Evolutionary conservation across 2,113 vertebrate species (phyloP), one percentile per base, ranked within the genome.

Genomic region (Serilophus lunatus): DNA sequence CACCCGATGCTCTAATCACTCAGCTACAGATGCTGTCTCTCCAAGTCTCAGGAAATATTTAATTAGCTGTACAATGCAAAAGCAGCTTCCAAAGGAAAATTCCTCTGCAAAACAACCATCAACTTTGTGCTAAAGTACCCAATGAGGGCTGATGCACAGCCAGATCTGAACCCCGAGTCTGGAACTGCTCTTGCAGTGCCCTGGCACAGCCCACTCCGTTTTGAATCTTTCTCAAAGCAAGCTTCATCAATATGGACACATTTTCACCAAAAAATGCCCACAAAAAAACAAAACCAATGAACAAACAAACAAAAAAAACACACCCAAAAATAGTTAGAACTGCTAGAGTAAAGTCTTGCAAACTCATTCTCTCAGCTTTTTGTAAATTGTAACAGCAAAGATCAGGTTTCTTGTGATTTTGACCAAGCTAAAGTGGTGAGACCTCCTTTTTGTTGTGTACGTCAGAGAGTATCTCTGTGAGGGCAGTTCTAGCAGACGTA

Each of bases 41-140:
- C 76, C 69, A 42, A 94, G 92, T 95, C 94, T 80, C 80, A 96
- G 96, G 96, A 97, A 96, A 96, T 97, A 93, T 96, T 97, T 97
- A 97, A 97, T 97, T 96, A 97, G 96, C 77, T 93, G 80, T 94
- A 96, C 95, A 97, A 97, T 94, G 91, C 94, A 96, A 68, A 92
- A 93, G 76, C 72, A 50, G 91, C 80, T 94, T 82, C 95, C 91
- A 96, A 83, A 94, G 88, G 86, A 95, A 96, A 97, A 96, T 95
- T 96, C 92, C 88, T 94, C 92, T 63, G 80, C 56, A 88, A 93
- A 95, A 94, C 75, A 96, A 76, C 80, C 51, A 83, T 90, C 60
- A 1, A 69, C 86, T 95, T 93, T 8, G 0, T 88, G 88, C 66
- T 92, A 56, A 95, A 95, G 64, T 74, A 88, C 60, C 72, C 82